phyloP scores from a whole-genome alignment of 2,888 invertebrate species.

The Parochlus steinenii region DNA sequence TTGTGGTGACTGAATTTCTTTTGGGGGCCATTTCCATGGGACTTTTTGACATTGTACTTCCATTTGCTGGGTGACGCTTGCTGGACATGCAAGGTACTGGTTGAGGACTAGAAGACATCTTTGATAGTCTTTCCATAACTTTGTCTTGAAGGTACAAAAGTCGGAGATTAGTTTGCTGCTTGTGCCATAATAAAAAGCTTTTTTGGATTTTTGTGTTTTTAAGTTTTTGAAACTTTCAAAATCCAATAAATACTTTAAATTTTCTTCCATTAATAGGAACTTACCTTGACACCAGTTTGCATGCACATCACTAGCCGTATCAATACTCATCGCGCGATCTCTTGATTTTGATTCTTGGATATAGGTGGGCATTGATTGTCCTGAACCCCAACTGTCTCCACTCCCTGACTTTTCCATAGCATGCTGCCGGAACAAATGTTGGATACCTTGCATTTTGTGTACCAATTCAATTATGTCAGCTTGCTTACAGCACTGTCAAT shows the following conservation, averaged over 20 bases:
- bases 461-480: no score
- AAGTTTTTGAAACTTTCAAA: background rate
- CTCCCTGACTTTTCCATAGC: conserved; percentile 32
- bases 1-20: conserved; percentile 15
- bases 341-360: background rate
- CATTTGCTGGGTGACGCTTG: no score
- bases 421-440: conserved; percentile 30
- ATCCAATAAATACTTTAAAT: background rate
- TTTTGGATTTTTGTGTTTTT: conserved; percentile 3
- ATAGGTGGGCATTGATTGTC: conserved; percentile 14
- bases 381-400: conserved; percentile 33
- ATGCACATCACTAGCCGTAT: conserved; percentile 21
- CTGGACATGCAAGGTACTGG: conserved; percentile 25
- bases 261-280: no score
- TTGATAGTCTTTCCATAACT: conserved; percentile 18
- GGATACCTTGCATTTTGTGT: conserved; percentile 31
- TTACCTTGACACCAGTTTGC: conserved; percentile 24
- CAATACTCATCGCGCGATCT: conserved; percentile 1
- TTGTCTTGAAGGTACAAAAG: conserved; percentile 18
- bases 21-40: conserved; percentile 7
- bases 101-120: conserved; percentile 23
- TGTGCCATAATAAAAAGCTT: background rate
- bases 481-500: no score
- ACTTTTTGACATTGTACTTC: conserved; percentile 21
- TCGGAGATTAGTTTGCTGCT: background rate